Evolutionary conservation across 1,140 invertebrate genomes (phyloP).

Genomic region (Lepidurus arcticus): DNA sequence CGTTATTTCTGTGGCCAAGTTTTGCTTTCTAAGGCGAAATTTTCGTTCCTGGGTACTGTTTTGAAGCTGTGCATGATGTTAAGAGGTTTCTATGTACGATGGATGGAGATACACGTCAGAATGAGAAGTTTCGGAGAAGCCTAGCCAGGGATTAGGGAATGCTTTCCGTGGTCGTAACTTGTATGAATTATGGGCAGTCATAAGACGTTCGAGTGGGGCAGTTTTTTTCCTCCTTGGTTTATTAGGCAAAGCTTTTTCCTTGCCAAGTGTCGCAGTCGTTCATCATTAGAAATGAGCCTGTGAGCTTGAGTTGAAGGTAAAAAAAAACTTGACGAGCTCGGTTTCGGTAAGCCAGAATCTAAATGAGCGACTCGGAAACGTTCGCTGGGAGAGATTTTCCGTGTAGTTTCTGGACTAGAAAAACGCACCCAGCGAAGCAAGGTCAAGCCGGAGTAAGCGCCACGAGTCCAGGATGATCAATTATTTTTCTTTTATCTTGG

Average conservation of each 20-base stretch:
- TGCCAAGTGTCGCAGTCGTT: constrained; percentile 18
- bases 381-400: neutral
- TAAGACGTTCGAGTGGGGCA: neutral
- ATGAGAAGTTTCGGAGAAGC: neutral
- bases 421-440: too few relatives aligned
- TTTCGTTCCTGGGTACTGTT: neutral
- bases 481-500: too few relatives aligned
- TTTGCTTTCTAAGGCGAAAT: neutral
- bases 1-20: neutral
- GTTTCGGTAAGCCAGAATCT: neutral
- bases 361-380: neutral
- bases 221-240: neutral
- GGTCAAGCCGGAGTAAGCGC: too few relatives aligned
- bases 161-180: neutral
- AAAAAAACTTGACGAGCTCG: neutral
- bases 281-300: neutral
- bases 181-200: constrained; percentile 8
- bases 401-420: too few relatives aligned
- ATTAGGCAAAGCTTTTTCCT: neutral
- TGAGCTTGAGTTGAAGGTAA: neutral
- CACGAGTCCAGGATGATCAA: too few relatives aligned
- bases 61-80: neutral
- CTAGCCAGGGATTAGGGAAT: neutral
- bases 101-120: neutral
- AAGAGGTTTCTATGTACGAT: neutral